Conservation (phyloP, 2,113 vertebrate species). For the Diadophis punctatus region DNA sequence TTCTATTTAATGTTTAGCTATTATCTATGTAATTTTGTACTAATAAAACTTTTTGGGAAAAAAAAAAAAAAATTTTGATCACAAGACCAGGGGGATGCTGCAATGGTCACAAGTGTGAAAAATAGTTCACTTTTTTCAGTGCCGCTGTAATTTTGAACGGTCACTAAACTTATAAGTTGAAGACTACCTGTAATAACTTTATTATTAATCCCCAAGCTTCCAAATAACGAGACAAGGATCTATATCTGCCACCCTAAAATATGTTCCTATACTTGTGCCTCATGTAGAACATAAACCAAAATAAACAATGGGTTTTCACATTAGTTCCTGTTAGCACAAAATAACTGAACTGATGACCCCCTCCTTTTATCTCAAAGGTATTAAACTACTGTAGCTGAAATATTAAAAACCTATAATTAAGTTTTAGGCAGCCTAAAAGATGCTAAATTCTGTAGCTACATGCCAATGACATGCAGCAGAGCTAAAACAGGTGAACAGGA, state of each 20-base stretch:
- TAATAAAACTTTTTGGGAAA: too few relatives aligned
- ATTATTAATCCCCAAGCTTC: neutral
- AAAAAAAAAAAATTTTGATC: too few relatives aligned
- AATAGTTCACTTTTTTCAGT: too few relatives aligned
- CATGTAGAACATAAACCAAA: neutral
- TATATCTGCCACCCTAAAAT: neutral
- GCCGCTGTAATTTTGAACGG: too few relatives aligned
- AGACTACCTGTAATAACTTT: neutral
- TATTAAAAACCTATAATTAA: neutral
- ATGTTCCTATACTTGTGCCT: neutral
- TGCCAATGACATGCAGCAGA: neutral
- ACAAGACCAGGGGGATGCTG: too few relatives aligned
- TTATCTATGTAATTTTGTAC: too few relatives aligned
- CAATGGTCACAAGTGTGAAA: too few relatives aligned
- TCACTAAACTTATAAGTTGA: too few relatives aligned
- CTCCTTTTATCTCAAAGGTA: neutral
- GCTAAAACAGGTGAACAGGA: neutral
- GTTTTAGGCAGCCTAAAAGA: neutral
- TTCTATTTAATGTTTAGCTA: too few relatives aligned
- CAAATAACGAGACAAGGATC: neutral
- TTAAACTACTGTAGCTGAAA: neutral
- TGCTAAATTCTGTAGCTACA: neutral
- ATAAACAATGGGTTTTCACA: neutral
- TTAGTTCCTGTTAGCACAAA: neutral
- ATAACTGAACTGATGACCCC: neutral